phyloP scores from a whole-genome alignment of 2,113 vertebrate species.

The Numida meleagris region DNA sequence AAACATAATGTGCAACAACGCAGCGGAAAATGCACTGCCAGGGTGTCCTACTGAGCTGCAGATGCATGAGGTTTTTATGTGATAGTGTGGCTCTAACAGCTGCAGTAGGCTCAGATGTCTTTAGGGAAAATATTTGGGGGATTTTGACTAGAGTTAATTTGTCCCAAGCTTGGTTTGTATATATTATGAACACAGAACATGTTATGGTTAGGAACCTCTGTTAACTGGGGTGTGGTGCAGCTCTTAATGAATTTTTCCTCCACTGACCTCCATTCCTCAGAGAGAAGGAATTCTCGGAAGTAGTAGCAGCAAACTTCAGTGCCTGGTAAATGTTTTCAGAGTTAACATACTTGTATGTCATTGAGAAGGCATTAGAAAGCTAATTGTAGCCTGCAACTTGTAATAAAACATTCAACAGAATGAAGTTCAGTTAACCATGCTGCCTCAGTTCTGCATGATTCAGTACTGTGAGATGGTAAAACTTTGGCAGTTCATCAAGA shows the following conservation, averaged over 20 bases:
- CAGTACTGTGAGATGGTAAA: neutral
- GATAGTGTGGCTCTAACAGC: neutral
- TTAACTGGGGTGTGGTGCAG: neutral
- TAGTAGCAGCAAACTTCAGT: neutral
- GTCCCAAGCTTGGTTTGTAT: neutral
- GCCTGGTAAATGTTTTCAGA: neutral
- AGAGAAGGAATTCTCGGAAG: neutral
- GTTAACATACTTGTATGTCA: neutral
- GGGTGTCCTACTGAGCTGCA: neutral
- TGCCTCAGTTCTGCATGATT: neutral
- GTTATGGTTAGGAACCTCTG: neutral
- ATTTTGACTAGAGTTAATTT: neutral
- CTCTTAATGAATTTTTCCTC: neutral
- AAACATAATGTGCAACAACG: neutral
- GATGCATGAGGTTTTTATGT: neutral
- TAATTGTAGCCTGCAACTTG: neutral
- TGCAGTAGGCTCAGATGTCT: neutral
- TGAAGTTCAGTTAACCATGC: neutral
- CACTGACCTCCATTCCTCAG: neutral
- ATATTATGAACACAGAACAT: neutral
- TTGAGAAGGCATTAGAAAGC: neutral
- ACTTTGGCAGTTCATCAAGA: neutral
- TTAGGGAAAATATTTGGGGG: neutral
- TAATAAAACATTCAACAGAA: neutral
- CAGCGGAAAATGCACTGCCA: neutral